These are phyloP conservation scores for Lucifuga dentata DNA, from an alignment of 2,113 vertebrate genomes.

Conservation along the genomic window DNA sequence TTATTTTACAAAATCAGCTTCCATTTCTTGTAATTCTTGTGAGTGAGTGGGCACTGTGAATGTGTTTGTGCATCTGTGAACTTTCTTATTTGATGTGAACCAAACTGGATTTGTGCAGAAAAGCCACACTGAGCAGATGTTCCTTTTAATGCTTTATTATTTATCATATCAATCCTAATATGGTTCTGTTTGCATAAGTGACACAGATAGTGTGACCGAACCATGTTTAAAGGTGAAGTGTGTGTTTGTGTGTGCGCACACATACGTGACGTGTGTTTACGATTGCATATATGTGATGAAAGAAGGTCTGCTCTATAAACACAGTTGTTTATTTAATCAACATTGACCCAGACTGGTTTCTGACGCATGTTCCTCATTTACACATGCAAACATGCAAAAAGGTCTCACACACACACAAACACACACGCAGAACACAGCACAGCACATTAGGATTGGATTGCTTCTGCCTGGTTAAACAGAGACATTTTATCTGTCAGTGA, in stretches of 20 bases:
- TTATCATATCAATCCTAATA: too few relatives aligned
- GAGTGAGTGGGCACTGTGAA: not conserved
- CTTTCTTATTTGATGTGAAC: not conserved
- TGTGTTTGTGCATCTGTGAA: not conserved
- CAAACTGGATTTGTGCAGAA: not conserved
- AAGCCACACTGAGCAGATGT: too few relatives aligned
- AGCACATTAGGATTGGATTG: slow-evolving; percentile 22
- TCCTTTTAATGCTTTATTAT: too few relatives aligned
- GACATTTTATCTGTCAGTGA: slow-evolving; percentile 34
- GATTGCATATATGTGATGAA: slow-evolving; percentile 18
- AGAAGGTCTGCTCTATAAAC: slow-evolving; percentile 55
- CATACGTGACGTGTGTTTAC: too few relatives aligned
- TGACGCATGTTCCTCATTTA: slow-evolving; percentile 23
- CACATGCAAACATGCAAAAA: too few relatives aligned
- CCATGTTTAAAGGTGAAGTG: not conserved
- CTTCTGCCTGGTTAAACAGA: slow-evolving; percentile 37
- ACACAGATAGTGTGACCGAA: not conserved
- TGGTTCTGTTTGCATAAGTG: not conserved
- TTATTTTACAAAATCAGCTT: not conserved
- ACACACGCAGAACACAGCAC: not conserved
- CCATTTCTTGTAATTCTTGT: not conserved
- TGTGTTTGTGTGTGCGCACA: slow-evolving; percentile 14
- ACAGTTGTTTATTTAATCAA: slow-evolving; percentile 67
- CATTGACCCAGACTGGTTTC: slow-evolving; percentile 47
- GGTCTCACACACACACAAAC: too few relatives aligned